These are phyloP conservation scores for Merodon equestris DNA, from an alignment of 2,888 invertebrate species.

Conservation along the genomic window DNA sequence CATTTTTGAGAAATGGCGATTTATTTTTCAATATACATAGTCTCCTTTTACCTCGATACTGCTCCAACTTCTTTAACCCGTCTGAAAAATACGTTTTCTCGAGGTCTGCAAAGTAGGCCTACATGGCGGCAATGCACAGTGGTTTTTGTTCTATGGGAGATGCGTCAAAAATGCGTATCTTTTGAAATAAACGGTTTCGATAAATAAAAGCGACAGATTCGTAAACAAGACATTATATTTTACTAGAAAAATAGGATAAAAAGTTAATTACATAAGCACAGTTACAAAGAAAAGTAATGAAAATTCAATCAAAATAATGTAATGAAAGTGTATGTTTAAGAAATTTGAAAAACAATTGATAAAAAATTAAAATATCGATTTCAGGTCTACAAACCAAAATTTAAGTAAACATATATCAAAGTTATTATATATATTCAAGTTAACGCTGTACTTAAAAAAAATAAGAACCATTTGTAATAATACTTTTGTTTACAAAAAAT, in stretches of 20 bases:
- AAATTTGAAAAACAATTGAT: constrained; percentile 6
- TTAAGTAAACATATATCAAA: not conserved
- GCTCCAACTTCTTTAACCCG: no score
- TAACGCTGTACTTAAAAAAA: not conserved
- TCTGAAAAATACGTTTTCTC: no score
- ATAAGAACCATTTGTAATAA: not conserved
- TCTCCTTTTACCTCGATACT: no score
- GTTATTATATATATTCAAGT: no score
- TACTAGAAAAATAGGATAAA: not conserved
- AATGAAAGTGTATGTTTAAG: not conserved
- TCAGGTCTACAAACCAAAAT: not conserved
- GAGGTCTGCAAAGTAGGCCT: no score
- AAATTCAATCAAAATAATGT: constrained; percentile 5
- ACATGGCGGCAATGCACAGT: constrained; percentile 1
- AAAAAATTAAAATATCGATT: not conserved
- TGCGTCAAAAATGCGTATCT: constrained; percentile 5
- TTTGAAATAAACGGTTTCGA: constrained; percentile 2
- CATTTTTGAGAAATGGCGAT: no score
- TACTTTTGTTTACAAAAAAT: not conserved
- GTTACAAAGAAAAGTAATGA: not conserved
- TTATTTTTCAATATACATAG: no score
- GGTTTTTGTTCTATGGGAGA: constrained; percentile 7
- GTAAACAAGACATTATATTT: not conserved
- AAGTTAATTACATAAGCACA: constrained; percentile 3
- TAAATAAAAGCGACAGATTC: not conserved